Conservation (phyloP, 2,113 vertebrate genomes). For the Vombatus ursinus region DNA sequence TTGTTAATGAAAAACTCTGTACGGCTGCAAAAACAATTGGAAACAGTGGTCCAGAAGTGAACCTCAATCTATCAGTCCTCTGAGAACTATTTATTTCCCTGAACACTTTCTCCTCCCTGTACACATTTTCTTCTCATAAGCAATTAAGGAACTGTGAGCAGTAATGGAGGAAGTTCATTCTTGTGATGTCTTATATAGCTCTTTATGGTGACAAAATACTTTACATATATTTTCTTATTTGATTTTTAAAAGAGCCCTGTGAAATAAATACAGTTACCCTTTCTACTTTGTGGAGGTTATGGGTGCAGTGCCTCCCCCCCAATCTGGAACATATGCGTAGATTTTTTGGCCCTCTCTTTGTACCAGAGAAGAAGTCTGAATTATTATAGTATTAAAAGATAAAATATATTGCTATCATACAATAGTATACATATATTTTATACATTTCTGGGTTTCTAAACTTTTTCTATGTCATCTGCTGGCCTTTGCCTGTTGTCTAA, state of each 20-base stretch:
- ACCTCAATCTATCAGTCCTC: not conserved
- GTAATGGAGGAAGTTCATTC: not conserved
- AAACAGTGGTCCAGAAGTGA: not conserved
- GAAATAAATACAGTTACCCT: not conserved
- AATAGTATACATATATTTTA: not conserved
- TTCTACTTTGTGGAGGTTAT: not conserved
- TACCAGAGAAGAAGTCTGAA: not conserved
- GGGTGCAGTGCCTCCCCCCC: too few species aligned
- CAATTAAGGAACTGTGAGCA: not conserved
- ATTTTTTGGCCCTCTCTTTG: not conserved
- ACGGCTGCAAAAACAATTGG: not conserved
- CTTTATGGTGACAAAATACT: not conserved
- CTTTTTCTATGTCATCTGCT: not conserved
- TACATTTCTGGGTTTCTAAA: not conserved
- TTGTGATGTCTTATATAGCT: not conserved
- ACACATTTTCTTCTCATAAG: not conserved
- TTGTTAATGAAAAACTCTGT: conserved; percentile 47
- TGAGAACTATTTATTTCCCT: not conserved
- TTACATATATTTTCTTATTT: not conserved
- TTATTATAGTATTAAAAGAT: not conserved
- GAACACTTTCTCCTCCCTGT: not conserved
- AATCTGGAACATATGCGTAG: not conserved
- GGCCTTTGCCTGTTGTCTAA: too few species aligned
- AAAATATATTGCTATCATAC: not conserved
- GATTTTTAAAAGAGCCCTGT: not conserved